Base-by-base conservation (phyloP, 2,797 vertebrate species). In the Sebastes hubbsi region DNA sequence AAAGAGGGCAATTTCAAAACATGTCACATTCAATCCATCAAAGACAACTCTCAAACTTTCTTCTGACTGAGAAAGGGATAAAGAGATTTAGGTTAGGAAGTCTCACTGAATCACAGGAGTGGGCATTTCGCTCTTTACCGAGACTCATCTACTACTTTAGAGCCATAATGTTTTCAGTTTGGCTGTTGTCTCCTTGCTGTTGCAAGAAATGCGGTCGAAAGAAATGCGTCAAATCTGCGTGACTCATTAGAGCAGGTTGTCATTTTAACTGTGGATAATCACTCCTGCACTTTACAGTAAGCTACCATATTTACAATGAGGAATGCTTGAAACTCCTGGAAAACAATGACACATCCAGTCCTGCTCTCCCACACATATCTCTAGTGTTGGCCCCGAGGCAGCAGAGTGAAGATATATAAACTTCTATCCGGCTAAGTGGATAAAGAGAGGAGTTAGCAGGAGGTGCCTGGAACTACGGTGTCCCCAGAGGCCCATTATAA, bases 401-500 rank as follows among this genome's bases (percentile, higher is more conserved):
- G 59, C 60, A 55, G 25, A 68, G 34, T 58, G 14, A 30, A 63
- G 56, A 85, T 60, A 55, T 56, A 81, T 74, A 52, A 82, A 74
- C 58, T 70, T 77, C 30, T 83, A 49, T 77, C 42, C 14, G 68
- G 76, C 58, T 88, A 90, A 91, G 81, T 86, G 86, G 90, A 88
- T 88, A 87, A 90, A 84, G 80, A 83, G 61, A 71, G 24, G 24
- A 65, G 80, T 74, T 85, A 80, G 66, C 83, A 69, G 62, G 65
- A 84, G 77, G 72, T 81, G 66, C 67, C 70, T 82, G 49, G 67
- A 80, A 68, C 75, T 76, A 76, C 12, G 10, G 61, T 29, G 18
- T 89, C 91, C 74, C 87, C 67, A 65, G 87, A 86, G 87, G 84
- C 85, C 84, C 75, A 89, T 92, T 92, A 91, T 79, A 77, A 54